phyloP scores from a whole-genome alignment of 2,888 invertebrate species.

The Caenorhabditis sp. region DNA sequence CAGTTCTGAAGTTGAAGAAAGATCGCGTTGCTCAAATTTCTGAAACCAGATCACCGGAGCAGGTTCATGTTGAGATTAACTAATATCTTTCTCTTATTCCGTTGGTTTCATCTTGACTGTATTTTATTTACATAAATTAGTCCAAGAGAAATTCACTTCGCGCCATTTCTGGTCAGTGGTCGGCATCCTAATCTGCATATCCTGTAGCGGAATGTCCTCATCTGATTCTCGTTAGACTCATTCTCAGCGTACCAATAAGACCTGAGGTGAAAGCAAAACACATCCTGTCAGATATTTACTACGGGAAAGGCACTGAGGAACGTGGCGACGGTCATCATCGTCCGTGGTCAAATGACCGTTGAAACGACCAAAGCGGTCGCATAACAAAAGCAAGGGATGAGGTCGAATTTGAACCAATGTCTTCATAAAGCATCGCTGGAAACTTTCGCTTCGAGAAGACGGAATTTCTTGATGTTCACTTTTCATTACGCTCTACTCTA shows the following conservation, averaged over 20 bases:
- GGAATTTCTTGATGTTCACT: constrained; percentile 14
- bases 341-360: constrained; percentile 55
- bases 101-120: not conserved
- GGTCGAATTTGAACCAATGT: constrained; percentile 47
- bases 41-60: constrained; percentile 15
- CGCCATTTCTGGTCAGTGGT: not conserved
- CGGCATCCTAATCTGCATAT: not conserved
- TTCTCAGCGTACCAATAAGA: not conserved
- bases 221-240: not conserved
- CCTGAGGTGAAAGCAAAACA: not conserved
- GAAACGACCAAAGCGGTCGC: constrained; percentile 44
- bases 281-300: constrained; percentile 46
- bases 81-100: not conserved
- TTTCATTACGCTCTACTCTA: not conserved
- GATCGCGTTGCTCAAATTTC: constrained; percentile 34
- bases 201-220: constrained; percentile 1
- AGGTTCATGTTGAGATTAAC: constrained; percentile 28
- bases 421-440: constrained; percentile 28
- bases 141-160: not conserved
- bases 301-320: constrained; percentile 2
- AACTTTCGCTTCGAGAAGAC: constrained; percentile 25
- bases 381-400: constrained; percentile 46
- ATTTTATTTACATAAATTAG: not conserved
- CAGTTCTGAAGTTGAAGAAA: constrained; percentile 8
- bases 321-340: constrained; percentile 39